Evolutionary conservation across 2,888 invertebrate genomes (phyloP).

Genomic region (Tetanocera ferruginea): DNA sequence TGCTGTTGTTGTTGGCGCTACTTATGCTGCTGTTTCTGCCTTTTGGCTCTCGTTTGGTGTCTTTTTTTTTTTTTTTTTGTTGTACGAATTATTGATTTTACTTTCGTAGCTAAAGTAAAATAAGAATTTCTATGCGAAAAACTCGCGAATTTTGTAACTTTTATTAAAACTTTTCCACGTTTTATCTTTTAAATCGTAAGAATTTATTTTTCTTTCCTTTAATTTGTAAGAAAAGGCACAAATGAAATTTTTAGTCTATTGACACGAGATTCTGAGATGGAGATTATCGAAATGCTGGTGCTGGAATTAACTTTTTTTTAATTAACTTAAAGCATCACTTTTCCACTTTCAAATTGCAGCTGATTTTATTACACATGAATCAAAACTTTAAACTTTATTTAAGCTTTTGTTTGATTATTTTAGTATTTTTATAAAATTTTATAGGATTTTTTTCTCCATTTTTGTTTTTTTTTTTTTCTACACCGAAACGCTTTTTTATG

Average conservation of each 20-base stretch:
- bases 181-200: background rate
- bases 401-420: background rate
- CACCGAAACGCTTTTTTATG: conserved; percentile 4
- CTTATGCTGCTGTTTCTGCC: conserved; percentile 30
- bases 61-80: conserved; percentile 38
- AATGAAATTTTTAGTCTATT: conserved; percentile 3
- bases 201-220: background rate
- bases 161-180: background rate
- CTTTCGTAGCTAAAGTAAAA: conserved; percentile 29
- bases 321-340: background rate
- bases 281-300: too few species aligned
- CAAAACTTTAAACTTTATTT: too few species aligned
- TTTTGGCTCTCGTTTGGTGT: conserved; percentile 46
- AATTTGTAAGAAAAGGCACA: conserved; percentile 23
- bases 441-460: background rate
- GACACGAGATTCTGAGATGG: too few species aligned
- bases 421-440: background rate
- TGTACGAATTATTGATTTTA: conserved; percentile 53
- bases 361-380: too few species aligned
- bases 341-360: background rate
- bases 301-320: background rate
- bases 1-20: conserved; percentile 43
- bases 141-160: conserved; percentile 17
- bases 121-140: background rate
- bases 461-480: background rate